phyloP scores from a whole-genome alignment of 2,888 invertebrate genomes.

The Eurytoma californica region DNA sequence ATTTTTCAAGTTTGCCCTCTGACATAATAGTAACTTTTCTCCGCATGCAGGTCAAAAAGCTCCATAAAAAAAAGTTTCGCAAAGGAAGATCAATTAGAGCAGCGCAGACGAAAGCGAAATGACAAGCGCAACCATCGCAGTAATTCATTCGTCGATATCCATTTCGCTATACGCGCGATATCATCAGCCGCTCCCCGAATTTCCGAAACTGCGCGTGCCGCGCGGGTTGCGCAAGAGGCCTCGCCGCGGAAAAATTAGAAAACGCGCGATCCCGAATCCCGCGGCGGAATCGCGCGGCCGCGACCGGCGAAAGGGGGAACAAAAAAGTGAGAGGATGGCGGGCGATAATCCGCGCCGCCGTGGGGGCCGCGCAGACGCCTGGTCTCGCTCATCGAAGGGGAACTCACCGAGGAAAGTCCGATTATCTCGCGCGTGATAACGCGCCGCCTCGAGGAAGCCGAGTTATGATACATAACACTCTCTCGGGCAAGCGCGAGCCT shows the following conservation, averaged over 20 bases:
- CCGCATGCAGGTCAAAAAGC: too few species aligned
- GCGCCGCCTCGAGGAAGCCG: conserved; percentile 27
- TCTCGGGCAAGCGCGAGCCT: not conserved
- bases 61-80: too few species aligned
- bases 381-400: conserved; percentile 66
- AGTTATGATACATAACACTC: conserved; percentile 45
- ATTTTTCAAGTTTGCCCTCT: too few species aligned
- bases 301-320: not conserved
- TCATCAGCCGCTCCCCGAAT: not conserved
- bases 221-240: not conserved
- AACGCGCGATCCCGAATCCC: conserved; percentile 3
- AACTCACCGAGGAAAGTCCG: conserved; percentile 62
- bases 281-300: not conserved
- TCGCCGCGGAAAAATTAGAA: conserved; percentile 31
- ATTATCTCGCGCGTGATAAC: conserved; percentile 56
- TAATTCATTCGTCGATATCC: too few species aligned
- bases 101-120: too few species aligned
- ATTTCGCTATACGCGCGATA: not conserved
- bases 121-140: too few species aligned
- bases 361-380: too few species aligned
- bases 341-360: conserved; percentile 60
- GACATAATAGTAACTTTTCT: too few species aligned
- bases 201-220: not conserved
- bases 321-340: conserved; percentile 65
- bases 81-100: too few species aligned